Evolutionary conservation across 2,797 vertebrate genomes (phyloP).

Genomic region (Oreonectes daqikongensis): DNA sequence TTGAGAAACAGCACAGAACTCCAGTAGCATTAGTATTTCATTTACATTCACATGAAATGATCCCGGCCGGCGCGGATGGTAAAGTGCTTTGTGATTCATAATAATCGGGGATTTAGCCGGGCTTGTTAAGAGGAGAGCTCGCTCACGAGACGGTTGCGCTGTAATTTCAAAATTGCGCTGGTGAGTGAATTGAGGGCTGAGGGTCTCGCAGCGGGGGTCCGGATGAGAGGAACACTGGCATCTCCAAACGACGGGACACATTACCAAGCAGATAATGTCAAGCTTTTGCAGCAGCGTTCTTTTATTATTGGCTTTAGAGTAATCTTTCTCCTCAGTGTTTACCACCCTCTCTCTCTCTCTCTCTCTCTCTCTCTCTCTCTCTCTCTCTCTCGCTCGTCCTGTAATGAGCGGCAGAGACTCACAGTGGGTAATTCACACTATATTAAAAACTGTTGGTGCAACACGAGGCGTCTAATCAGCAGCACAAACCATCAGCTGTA

Average conservation of each 20-base stretch:
- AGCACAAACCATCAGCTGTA: conserved; percentile 96
- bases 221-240: conserved; percentile 74
- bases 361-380: conserved; percentile 66
- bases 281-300: conserved; percentile 76
- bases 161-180: conserved; percentile 77
- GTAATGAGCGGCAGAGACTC: conserved; percentile 90
- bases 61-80: neutral
- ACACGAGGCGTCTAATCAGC: conserved; percentile 90
- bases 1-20: neutral
- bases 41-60: conserved; percentile 40
- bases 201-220: conserved; percentile 76
- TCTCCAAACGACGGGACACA: conserved; percentile 71
- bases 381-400: conserved; percentile 75
- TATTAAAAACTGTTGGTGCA: conserved; percentile 95
- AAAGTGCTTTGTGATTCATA: conserved; percentile 32
- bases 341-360: conserved; percentile 51
- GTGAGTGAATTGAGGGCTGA: conserved; percentile 77
- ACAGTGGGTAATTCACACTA: conserved; percentile 96
- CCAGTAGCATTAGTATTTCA: neutral
- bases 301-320: conserved; percentile 47
- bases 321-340: conserved; percentile 63
- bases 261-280: conserved; percentile 83
- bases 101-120: conserved; percentile 56
- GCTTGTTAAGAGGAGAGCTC: conserved; percentile 71
- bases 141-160: conserved; percentile 68